phyloP scores from a whole-genome alignment of 2,113 vertebrate genomes.

The Recurvirostra avosetta region DNA sequence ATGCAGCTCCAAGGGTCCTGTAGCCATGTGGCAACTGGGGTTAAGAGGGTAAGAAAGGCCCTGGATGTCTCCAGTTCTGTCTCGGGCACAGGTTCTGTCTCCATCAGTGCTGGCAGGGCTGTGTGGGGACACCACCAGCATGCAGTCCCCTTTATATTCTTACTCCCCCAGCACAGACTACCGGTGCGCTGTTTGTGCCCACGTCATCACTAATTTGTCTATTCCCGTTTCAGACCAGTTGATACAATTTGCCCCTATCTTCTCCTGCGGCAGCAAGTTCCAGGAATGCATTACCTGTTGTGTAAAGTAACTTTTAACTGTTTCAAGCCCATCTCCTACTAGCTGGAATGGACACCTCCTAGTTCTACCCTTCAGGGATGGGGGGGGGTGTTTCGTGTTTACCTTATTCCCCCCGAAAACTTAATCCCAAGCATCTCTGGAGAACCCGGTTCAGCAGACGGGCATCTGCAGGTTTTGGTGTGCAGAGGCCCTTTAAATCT shows the following conservation, averaged over 20 bases:
- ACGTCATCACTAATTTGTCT: not conserved
- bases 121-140: no score
- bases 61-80: no score
- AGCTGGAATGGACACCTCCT: no score
- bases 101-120: not conserved
- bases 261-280: not conserved
- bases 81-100: not conserved
- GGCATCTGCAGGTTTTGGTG: not conserved
- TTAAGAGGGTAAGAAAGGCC: not conserved
- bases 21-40: not conserved
- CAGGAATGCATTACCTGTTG: not conserved
- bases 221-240: not conserved
- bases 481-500: not conserved
- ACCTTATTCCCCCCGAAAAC: no score
- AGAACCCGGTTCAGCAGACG: not conserved
- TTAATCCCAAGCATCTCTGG: not conserved
- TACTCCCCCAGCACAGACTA: fast-evolving
- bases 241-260: not conserved
- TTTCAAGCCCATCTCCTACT: not conserved
- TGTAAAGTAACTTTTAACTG: not conserved
- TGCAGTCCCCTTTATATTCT: fast-evolving
- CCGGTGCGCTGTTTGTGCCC: fast-evolving
- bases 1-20: not conserved
- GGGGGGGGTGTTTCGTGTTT: fast-evolving
- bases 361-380: fast-evolving